Evolutionary conservation across 2,888 invertebrate genomes (phyloP).

Genomic region (Dioctria rufipes): DNA sequence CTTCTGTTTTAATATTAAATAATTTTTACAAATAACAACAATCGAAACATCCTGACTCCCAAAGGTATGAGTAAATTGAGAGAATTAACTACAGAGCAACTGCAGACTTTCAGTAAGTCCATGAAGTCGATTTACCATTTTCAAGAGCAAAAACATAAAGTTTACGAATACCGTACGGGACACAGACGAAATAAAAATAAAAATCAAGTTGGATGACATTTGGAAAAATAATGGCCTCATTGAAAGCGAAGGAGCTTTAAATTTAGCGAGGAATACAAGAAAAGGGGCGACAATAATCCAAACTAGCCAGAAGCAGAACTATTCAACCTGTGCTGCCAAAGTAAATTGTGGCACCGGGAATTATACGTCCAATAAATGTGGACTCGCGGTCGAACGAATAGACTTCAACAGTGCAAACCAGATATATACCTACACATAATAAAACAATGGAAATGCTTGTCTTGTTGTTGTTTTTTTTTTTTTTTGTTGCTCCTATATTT

Average conservation of each 20-base stretch:
- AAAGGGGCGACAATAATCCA: conserved; percentile 37
- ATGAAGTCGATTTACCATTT: neutral
- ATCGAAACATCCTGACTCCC: too few species aligned
- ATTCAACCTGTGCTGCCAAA: conserved; percentile 39
- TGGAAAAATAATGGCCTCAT: conserved; percentile 45
- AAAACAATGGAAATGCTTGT: conserved; percentile 54
- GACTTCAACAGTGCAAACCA: conserved; percentile 40
- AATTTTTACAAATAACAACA: too few species aligned
- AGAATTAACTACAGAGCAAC: too few species aligned
- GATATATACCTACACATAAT: conserved; percentile 54
- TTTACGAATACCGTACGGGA: neutral
- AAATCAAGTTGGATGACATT: conserved; percentile 25
- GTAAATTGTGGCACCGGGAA: conserved; percentile 47
- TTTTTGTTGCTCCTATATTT: too few species aligned
- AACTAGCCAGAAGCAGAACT: neutral
- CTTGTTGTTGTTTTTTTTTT: too few species aligned
- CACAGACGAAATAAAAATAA: neutral
- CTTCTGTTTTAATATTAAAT: too few species aligned
- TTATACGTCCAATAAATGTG: conserved; percentile 40
- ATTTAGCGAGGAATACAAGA: conserved; percentile 28
- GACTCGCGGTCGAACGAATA: conserved; percentile 41
- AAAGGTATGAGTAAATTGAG: too few species aligned
- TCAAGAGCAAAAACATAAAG: neutral
- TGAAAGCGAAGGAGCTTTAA: conserved; percentile 45
- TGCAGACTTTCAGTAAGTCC: neutral